Base-by-base conservation (phyloP, 2,797 vertebrate genomes). In the Acanthurus leucopareius region DNA sequence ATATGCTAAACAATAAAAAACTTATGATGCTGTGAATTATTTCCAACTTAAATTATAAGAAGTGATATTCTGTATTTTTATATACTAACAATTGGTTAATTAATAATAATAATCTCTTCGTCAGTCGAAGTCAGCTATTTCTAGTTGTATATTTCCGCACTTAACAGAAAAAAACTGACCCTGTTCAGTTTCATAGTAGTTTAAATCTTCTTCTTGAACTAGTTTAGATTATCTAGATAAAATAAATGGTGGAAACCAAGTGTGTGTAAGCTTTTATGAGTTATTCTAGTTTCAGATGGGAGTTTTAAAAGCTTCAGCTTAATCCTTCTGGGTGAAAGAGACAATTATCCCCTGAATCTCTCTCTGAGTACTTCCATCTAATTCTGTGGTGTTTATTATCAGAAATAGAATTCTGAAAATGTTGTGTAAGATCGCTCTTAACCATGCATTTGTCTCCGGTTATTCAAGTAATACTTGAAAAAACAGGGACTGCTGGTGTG, bases 291-390 rank as follows among this genome's bases (percentile, higher is more conserved):
- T 82, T 82, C 73, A 79, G 75, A 75, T 28, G 52, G 47, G 76
- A 79, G 42, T 75, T 86, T 40, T 71, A 42, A 0, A 2, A 72
- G 51, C 58, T 82, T 84, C 59, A 51, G 0, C 48, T 49, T 82
- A 35, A 87, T 87, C 79, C 68, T 74, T 60, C n/a, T 20, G 65
- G 22, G 71, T 81, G 61, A 82, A 77, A 80, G 11, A 80, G 68
- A 87, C 48, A 64, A 69, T 83, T 66, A 85, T 68, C 63, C 52
- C 40, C 17, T 42, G 47, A 83, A 73, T 78, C 51, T 77, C 5
- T 1, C 1, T 25, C 3, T 60, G 56, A 38, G 32, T 10, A 1
- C 38, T 20, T 14, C 64, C 71, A 65, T 74, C 47, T 47, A 40
- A 60, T 20, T 32, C 47, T 20, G 16, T 13, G 5, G 6, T 44